phyloP scores from a whole-genome alignment of 2,113 vertebrate species.

The Aleadryas rufinucha region DNA sequence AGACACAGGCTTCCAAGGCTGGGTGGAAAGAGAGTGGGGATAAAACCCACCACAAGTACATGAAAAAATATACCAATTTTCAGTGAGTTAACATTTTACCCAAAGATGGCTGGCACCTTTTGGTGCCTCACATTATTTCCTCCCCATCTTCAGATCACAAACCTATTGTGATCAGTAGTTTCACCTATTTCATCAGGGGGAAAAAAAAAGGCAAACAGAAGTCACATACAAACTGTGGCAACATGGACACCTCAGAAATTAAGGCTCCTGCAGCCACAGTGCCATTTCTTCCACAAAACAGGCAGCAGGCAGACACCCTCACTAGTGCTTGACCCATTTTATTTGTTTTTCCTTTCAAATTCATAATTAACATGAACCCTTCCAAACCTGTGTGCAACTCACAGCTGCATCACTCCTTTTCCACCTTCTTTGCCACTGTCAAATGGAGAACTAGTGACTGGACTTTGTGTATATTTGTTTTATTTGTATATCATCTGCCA shows the following conservation, averaged over 20 bases:
- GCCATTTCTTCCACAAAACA: neutral
- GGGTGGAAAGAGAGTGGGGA: neutral
- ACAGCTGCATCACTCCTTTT: neutral
- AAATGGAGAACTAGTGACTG: neutral
- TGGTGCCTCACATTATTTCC: neutral
- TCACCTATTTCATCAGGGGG: neutral
- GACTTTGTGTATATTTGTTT: neutral
- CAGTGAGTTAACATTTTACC: neutral
- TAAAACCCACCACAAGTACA: neutral
- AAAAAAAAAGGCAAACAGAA: neutral
- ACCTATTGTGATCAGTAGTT: too few relatives aligned
- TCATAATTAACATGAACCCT: neutral
- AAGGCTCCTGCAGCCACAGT: neutral
- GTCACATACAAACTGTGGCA: neutral
- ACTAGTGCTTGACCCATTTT: neutral
- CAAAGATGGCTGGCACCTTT: neutral
- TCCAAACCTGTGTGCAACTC: neutral
- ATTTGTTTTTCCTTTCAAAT: neutral
- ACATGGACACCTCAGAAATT: neutral
- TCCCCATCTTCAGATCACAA: neutral
- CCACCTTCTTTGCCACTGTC: neutral
- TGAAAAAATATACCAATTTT: neutral
- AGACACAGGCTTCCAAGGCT: neutral
- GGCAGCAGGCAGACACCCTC: neutral
- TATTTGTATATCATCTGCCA: too few relatives aligned